A percentile compares a stretch with the other conserved stretches of the same genome.
Conservation (phyloP, 2,888 invertebrate genomes). For the Dasypogon diadema region DNA sequence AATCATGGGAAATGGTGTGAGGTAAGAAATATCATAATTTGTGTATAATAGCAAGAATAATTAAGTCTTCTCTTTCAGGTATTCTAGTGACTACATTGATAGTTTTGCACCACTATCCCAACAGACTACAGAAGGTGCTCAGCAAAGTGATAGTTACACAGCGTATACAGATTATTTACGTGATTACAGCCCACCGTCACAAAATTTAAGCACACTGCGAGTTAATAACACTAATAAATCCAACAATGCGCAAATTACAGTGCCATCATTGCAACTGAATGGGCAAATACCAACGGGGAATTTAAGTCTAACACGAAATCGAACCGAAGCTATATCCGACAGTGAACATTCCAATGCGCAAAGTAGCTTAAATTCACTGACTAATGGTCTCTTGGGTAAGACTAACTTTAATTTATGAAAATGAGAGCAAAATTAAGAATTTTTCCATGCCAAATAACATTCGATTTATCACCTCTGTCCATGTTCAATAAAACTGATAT, state of each 20-base stretch:
- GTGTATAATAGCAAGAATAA: background rate
- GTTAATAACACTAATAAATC: conserved; percentile 36
- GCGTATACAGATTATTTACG: conserved; percentile 90
- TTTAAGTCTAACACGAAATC: conserved; percentile 63
- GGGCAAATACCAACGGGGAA: conserved; percentile 58
- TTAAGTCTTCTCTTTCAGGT: conserved; percentile 58
- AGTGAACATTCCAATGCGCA: conserved; percentile 68
- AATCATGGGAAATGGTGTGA: conserved; percentile 55
- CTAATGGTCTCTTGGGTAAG: conserved; percentile 62
- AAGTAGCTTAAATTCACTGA: conserved; percentile 68
- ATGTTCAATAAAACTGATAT: too few relatives aligned
- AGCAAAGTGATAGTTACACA: conserved; percentile 87
- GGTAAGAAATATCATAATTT: background rate
- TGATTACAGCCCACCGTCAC: conserved; percentile 86
- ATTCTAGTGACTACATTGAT: conserved; percentile 67
- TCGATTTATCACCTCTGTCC: too few relatives aligned
- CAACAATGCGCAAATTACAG: conserved; percentile 34
- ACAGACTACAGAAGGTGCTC: conserved; percentile 68
- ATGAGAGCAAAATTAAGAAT: too few relatives aligned
- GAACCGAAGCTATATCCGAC: conserved; percentile 62
- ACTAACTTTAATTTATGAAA: background rate
- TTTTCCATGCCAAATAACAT: too few relatives aligned
- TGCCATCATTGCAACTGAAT: conserved; percentile 56
- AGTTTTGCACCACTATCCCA: conserved; percentile 61
- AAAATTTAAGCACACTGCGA: conserved; percentile 64